Conservation (phyloP, 2,797 vertebrate species). For the Nyctibius grandis region DNA sequence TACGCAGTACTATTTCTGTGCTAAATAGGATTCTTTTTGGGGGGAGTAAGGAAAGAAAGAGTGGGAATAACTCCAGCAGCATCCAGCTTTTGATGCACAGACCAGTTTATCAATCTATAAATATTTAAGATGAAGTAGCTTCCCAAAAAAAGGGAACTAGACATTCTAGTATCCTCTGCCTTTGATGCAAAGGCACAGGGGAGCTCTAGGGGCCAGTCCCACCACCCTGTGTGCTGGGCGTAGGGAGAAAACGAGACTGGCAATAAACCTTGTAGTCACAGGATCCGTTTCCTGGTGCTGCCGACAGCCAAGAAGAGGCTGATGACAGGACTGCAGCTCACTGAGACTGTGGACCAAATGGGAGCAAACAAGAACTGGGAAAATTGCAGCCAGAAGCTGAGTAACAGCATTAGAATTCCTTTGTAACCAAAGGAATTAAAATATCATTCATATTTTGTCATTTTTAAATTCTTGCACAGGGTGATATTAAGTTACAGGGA, state of each 20-base stretch:
- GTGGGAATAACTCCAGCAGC: not conserved
- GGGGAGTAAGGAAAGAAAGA: not conserved
- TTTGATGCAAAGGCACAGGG: not conserved
- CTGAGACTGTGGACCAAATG: not conserved
- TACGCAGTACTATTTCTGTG: not conserved
- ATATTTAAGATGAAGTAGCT: not conserved
- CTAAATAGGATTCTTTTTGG: not conserved
- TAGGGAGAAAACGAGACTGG: not conserved
- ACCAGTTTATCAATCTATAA: not conserved
- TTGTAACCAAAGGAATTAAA: not conserved
- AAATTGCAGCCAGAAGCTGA: not conserved
- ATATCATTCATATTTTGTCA: fast-evolving
- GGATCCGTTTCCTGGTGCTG: not conserved
- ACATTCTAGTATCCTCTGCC: not conserved
- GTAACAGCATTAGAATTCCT: not conserved
- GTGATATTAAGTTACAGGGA: not conserved
- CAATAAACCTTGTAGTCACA: not conserved
- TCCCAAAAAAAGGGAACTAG: not conserved
- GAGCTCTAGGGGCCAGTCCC: not conserved
- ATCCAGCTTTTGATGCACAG: not conserved
- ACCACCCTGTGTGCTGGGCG: not conserved
- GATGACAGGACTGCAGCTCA: not conserved
- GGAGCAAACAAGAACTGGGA: not conserved
- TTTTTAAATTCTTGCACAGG: not conserved
- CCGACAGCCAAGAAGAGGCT: not conserved